Conservation (phyloP, 2,888 invertebrate species). For the Amphipoea lucens region DNA sequence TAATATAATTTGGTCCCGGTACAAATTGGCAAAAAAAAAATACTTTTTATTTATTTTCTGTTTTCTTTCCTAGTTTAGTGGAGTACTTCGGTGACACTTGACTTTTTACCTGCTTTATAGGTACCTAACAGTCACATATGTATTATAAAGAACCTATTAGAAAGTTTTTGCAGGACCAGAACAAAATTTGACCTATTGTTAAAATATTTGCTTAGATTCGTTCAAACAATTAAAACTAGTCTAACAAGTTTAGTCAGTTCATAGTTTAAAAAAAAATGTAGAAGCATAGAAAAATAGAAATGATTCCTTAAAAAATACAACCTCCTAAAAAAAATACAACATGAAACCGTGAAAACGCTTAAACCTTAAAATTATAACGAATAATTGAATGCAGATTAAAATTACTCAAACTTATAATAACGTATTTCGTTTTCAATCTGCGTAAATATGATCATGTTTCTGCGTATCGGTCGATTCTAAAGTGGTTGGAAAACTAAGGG, state of each 20-base stretch:
- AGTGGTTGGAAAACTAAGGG: too few species aligned
- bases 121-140: neutral
- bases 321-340: neutral
- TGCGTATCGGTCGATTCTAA: too few species aligned
- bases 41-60: slow-evolving; percentile 2
- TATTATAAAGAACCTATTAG: too few species aligned
- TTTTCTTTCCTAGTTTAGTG: slow-evolving; percentile 17
- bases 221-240: neutral
- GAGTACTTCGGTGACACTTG: neutral
- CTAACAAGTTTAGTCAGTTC: neutral
- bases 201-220: neutral
- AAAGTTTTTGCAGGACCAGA: neutral
- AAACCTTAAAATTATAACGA: neutral
- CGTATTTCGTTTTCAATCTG: slow-evolving; percentile 5
- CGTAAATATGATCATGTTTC: too few species aligned
- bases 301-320: neutral
- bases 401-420: slow-evolving; percentile 6
- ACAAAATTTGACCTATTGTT: neutral
- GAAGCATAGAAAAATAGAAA: neutral
- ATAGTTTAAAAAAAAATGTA: neutral
- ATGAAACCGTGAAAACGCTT: neutral
- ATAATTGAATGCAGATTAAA: slow-evolving; percentile 4
- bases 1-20: slow-evolving; percentile 52
- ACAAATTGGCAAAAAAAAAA: slow-evolving; percentile 39
- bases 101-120: neutral